These are phyloP conservation scores for Dendrocincla tyrannina DNA, from an alignment of 2,797 vertebrate genomes.

Conservation along the genomic window DNA sequence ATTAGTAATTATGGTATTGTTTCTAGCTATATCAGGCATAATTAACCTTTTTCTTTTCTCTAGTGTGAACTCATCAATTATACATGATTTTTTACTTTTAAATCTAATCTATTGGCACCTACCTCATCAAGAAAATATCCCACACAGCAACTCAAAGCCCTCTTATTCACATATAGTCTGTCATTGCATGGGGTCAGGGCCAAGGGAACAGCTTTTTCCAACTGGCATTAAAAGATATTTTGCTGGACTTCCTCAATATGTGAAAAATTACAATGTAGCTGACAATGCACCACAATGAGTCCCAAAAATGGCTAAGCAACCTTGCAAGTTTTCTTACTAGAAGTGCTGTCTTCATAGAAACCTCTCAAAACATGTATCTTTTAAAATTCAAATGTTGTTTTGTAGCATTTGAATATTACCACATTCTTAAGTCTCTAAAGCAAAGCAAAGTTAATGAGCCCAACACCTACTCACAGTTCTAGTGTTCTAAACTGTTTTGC, in stretches of 20 bases:
- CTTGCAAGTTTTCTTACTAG: neutral
- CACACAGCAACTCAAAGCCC: neutral
- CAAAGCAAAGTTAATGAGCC: neutral
- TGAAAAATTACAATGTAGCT: neutral
- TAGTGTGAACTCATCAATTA: neutral
- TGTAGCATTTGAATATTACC: neutral
- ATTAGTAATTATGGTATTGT: neutral
- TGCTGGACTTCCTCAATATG: neutral
- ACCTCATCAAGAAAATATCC: neutral
- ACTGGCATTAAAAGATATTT: neutral
- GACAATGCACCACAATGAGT: neutral
- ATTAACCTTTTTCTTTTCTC: neutral
- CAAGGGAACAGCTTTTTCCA: neutral
- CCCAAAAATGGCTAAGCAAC: neutral
- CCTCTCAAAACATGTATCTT: neutral
- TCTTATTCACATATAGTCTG: neutral
- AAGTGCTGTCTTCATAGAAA: neutral
- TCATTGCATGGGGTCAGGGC: neutral
- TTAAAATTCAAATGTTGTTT: neutral
- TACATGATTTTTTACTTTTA: neutral
- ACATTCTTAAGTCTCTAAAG: neutral
- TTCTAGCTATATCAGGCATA: neutral
- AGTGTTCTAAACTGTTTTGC: neutral
- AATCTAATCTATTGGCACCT: neutral
- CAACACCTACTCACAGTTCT: neutral